Conservation (phyloP, 2,113 vertebrate species). For the Spea multiplicata region DNA sequence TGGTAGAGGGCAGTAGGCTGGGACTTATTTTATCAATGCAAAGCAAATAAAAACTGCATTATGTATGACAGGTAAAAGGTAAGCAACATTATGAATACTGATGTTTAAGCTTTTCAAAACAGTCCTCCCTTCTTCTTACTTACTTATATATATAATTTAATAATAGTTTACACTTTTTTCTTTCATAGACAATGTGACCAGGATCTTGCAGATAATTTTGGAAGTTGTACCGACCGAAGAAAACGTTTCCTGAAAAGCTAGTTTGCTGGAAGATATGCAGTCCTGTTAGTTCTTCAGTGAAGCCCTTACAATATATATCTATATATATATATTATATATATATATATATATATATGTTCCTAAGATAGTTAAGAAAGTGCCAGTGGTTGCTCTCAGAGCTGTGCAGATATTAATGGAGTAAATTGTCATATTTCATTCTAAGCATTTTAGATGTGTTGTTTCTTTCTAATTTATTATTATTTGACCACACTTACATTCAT, state of each 20-base stretch:
- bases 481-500: not conserved
- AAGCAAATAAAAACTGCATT: conserved; percentile 44
- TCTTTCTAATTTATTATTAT: not conserved
- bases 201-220: conserved; percentile 82
- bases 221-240: conserved; percentile 83
- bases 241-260: conserved; percentile 8
- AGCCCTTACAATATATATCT: not conserved
- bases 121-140: conserved; percentile 26
- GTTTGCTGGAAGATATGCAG: not conserved
- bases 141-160: conserved; percentile 19
- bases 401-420: not conserved
- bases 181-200: conserved; percentile 75
- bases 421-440: not conserved
- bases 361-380: not conserved
- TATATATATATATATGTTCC: not conserved
- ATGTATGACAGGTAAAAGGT: conserved; percentile 27
- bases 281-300: not conserved
- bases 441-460: not conserved
- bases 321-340: no score
- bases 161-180: conserved; percentile 30
- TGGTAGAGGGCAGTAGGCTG: conserved; percentile 31
- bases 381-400: not conserved
- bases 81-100: conserved; percentile 32
- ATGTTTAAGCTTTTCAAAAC: conserved; percentile 18
- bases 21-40: conserved; percentile 8